Evolutionary conservation across 2,888 invertebrate genomes (phyloP), one percentile per base, ranked within the genome.

Genomic region (Ryuthela nishihirai): DNA sequence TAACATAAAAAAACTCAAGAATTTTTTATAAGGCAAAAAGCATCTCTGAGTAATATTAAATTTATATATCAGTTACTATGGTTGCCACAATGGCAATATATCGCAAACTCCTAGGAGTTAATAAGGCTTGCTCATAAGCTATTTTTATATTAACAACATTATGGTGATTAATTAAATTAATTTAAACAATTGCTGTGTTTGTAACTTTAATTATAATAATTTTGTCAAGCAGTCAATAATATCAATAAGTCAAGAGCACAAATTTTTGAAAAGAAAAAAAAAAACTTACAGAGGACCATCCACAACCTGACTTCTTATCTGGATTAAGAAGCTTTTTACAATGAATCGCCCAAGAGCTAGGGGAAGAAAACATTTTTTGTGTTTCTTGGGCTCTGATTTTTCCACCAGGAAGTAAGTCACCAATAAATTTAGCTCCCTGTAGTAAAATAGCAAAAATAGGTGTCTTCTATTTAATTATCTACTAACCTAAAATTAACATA

Each of bases 331-430:
- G 87, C 65, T 88, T 81, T 72, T 92, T 92, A 71, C 92, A 92
- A 71, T 90, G 87, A 73, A 89, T 87, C 0, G 91, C 92, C 92
- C 92, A 93, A 2, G 92, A 89, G 68, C 89, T 90, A 2, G 92
- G 92, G 1, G 91, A 89, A 62, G 87, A 83, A 73, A 90, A 93
- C 69, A 88, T 82, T 62, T 88, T 85, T 72, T 87, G 87, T 32
- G 89, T 88, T 74, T 91, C 91, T 74, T 87, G 87, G 15, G 88
- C 88, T 73, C 85, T 84, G 54, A 93, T 92, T 79, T 88, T 88
- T 12, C 92, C 92, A 79, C 87, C 88, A 34, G 84, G 76, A 70
- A 90, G 78, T 39, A 93, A 77, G 73, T 93, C 92, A 26, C 89
- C 92, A 46, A 87, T 83, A 78, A 92, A 92, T 72, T 85, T 87